Percentiles rank a stretch among this genome's conserved stretches.
phyloP scores from a whole-genome alignment of 1,140 invertebrate genomes.

The Hycleus phaleratus region DNA sequence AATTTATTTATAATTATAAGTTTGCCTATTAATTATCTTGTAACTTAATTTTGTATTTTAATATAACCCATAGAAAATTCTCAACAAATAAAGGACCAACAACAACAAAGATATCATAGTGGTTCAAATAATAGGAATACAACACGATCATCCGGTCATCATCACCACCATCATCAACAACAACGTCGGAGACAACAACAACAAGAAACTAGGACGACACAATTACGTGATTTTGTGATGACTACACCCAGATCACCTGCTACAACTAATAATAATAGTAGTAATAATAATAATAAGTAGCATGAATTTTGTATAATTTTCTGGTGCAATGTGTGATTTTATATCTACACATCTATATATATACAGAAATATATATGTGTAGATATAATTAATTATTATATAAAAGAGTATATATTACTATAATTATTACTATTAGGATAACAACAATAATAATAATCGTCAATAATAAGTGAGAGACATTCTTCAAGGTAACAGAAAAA shows the following conservation, averaged over 20 bases:
- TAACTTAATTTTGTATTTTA: not conserved
- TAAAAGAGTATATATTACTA: not conserved
- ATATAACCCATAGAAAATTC: not conserved
- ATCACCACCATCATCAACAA: slow-evolving; percentile 10
- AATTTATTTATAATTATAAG: no score
- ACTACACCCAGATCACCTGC: slow-evolving; percentile 24
- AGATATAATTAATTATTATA: not conserved
- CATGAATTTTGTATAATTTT: slow-evolving; percentile 1
- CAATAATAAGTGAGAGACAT: no score
- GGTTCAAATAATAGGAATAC: slow-evolving; percentile 7
- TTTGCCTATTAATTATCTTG: no score
- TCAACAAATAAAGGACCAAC: not conserved
- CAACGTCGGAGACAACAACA: slow-evolving; percentile 23
- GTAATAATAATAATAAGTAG: slow-evolving; percentile 20
- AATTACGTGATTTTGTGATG: slow-evolving; percentile 33
- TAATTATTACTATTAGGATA: no score
- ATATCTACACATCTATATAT: not conserved
- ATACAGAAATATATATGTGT: not conserved
- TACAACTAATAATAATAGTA: no score
- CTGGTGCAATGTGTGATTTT: slow-evolving; percentile 1
- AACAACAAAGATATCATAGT: slow-evolving; percentile 3
- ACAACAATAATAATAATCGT: no score
- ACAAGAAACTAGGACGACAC: slow-evolving; percentile 23
- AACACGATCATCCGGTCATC: slow-evolving; percentile 16
- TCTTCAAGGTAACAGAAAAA: no score